phyloP scores from a whole-genome alignment of 2,113 vertebrate genomes.

The Abramis brama region DNA sequence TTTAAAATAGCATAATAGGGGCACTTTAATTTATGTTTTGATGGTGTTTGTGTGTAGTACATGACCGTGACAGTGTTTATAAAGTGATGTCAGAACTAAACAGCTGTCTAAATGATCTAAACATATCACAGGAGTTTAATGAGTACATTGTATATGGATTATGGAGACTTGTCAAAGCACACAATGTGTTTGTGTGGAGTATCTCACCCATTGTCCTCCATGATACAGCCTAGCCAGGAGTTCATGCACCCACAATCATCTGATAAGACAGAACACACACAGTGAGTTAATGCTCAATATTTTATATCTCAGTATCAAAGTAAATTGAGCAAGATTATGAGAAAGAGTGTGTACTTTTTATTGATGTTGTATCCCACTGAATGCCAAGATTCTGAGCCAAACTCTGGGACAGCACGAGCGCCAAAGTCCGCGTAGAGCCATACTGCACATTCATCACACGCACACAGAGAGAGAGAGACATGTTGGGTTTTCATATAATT shows the following conservation, averaged over 20 bases:
- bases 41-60: too few species aligned
- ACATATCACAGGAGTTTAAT: neutral
- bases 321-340: neutral
- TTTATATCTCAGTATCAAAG: conserved; percentile 12
- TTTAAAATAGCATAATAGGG: too few species aligned
- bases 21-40: too few species aligned
- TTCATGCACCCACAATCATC: conserved; percentile 58
- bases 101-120: too few species aligned
- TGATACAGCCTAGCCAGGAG: conserved; percentile 55
- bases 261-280: conserved; percentile 36
- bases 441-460: conserved; percentile 79
- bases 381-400: conserved; percentile 96
- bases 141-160: neutral
- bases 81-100: too few species aligned
- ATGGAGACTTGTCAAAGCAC: neutral
- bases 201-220: conserved; percentile 60
- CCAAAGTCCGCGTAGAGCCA: conserved; percentile 85
- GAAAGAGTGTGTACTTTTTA: conserved; percentile 84
- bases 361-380: conserved; percentile 91
- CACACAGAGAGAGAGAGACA: neutral
- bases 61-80: too few species aligned
- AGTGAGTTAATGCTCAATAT: neutral
- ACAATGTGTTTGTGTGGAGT: neutral
- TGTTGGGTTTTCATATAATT: too few species aligned
- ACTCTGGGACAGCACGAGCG: conserved; percentile 88